phyloP scores from a whole-genome alignment of 2,113 vertebrate species.

The Myotis lucifugus region DNA sequence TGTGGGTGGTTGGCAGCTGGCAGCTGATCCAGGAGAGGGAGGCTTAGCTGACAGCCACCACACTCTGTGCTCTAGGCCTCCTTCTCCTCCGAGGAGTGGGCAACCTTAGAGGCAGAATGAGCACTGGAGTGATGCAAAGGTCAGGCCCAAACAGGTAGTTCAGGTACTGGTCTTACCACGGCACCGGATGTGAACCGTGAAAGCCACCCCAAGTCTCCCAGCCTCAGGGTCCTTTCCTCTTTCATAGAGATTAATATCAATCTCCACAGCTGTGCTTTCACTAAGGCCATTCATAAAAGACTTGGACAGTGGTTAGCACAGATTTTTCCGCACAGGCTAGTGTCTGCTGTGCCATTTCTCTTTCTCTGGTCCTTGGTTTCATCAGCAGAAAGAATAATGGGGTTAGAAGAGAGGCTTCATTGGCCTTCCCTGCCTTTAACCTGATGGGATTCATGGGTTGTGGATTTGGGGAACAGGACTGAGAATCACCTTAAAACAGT shows the following conservation, averaged over 20 bases:
- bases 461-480: neutral
- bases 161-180: neutral
- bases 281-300: neutral
- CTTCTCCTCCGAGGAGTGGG: neutral
- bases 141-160: neutral
- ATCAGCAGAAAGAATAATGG: neutral
- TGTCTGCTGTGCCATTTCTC: neutral
- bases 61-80: neutral
- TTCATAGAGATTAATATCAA: neutral
- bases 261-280: neutral
- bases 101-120: neutral
- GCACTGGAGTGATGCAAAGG: no score
- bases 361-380: neutral
- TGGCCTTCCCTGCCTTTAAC: neutral
- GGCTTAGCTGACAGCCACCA: fast-evolving
- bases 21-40: neutral
- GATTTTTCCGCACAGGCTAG: neutral
- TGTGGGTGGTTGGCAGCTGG: fast-evolving
- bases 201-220: neutral
- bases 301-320: neutral
- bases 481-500: neutral
- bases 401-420: neutral
- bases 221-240: neutral
- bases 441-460: neutral
- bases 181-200: neutral